phyloP scores from a whole-genome alignment of 1,140 invertebrate genomes.

The Cotesia typhae region DNA sequence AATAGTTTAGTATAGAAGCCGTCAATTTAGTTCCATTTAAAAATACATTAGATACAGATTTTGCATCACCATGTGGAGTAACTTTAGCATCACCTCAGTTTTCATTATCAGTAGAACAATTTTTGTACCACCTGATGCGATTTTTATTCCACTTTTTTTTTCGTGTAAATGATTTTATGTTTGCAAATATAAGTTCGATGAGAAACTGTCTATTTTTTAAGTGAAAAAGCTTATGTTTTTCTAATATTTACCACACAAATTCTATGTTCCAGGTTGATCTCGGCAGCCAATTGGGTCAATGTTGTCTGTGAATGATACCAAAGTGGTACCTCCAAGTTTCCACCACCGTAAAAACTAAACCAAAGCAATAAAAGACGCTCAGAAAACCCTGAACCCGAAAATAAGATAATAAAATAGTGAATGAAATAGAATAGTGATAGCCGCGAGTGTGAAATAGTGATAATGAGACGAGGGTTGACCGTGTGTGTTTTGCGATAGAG shows the following conservation, averaged over 20 bases:
- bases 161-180: too few relatives aligned
- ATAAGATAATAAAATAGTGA: neutral
- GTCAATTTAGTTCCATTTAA: too few relatives aligned
- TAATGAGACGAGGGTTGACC: slow-evolving; percentile 23
- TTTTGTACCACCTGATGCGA: too few relatives aligned
- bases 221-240: neutral
- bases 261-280: slow-evolving; percentile 12
- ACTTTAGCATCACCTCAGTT: too few relatives aligned
- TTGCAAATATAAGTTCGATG: too few relatives aligned
- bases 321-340: neutral
- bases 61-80: too few relatives aligned
- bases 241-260: neutral
- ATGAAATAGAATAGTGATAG: slow-evolving; percentile 3
- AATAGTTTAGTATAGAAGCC: too few relatives aligned
- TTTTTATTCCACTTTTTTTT: too few relatives aligned
- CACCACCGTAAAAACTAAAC: too few relatives aligned
- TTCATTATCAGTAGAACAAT: too few relatives aligned
- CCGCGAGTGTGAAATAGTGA: slow-evolving; percentile 16
- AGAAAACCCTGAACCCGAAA: neutral
- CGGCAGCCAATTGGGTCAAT: slow-evolving; percentile 13
- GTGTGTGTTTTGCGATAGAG: neutral
- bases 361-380: neutral
- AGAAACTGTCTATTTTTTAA: too few relatives aligned
- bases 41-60: too few relatives aligned
- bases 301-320: neutral